Evolutionary conservation across 2,888 invertebrate genomes (phyloP), one percentile per base, ranked within the genome.

Genomic region (Hemithea aestivaria): DNA sequence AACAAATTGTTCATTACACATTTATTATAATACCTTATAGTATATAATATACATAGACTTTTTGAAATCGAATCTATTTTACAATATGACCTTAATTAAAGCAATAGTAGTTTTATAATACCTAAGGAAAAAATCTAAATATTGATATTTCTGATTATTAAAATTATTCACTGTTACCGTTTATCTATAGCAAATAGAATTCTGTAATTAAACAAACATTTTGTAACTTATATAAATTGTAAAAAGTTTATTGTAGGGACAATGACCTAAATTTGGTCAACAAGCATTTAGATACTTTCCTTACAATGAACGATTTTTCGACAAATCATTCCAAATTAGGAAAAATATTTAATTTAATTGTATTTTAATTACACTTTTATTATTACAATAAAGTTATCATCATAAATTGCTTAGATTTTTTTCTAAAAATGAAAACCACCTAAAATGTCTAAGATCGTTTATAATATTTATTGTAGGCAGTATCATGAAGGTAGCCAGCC

Each of bases 321-420:
- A 62, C 61, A 56, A 62, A 54, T 69, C 66, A 71, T 73, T 69
- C 64, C 73, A 76, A 64, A 32, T 69, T 74, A 68, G 66, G 42
- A 55, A 56, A n/a, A 65, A 57, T 54, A 59, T 71, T 78, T 77
- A 58, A 63, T 75, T 78, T 73, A 73, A 79, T 71, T 74, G 73
- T 54, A 78, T 74, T 82, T 71, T 71, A 65, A 40, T 24, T 29
- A 78, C 76, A 82, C 75, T 46, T 60, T 73, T 75, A 74, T 71
- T 68, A 73, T 72, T 61, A 29, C 25, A 42, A 37, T 42, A 62
- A 64, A 66, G 29, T 56, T 58, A 51, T 57, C 56, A 54, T 59
- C 52, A 59, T 67, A 69, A 58, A 57, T 33, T 8, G 2, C 7
- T 11, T 1, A 22, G 29, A 26, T 29, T 24, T 37, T 26, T 42